phyloP scores from a whole-genome alignment of 2,797 vertebrate genomes.

The Eurystomus glaucurus region DNA sequence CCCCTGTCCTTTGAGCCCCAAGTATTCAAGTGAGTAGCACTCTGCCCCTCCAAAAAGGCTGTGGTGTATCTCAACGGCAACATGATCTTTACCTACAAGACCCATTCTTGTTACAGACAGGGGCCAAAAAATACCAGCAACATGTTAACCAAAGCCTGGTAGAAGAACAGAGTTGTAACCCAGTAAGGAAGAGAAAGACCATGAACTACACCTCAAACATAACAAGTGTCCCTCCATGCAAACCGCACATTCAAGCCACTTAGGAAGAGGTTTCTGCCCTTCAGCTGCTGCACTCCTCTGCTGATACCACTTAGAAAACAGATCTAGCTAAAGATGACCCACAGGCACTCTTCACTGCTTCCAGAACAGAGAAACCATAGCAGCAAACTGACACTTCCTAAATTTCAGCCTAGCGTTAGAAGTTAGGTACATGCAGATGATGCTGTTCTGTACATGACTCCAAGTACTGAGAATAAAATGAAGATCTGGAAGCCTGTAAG shows the following conservation, averaged over 20 bases:
- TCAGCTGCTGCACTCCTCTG: not conserved
- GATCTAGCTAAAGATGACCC: not conserved
- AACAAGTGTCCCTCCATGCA: not conserved
- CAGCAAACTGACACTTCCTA: not conserved
- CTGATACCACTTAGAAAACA: rapidly evolving
- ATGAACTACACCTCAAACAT: not conserved
- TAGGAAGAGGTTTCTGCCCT: not conserved
- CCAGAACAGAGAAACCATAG: not conserved
- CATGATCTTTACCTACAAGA: not conserved
- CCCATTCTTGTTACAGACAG: not conserved
- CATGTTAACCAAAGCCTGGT: not conserved
- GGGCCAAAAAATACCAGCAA: not conserved
- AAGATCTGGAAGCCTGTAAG: not conserved
- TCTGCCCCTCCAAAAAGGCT: not conserved
- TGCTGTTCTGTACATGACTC: rapidly evolving
- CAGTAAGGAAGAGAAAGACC: not conserved
- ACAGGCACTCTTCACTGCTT: not conserved
- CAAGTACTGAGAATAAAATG: not conserved
- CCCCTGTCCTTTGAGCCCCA: not conserved
- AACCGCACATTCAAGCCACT: not conserved
- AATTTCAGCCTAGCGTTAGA: not conserved
- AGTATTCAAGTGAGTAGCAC: not conserved
- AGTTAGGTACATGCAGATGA: rapidly evolving
- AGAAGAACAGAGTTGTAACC: not conserved
- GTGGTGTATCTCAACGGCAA: not conserved